A percentile compares a stretch with the other conserved stretches of the same genome.
These are phyloP conservation scores for Numida meleagris DNA, from an alignment of 2,113 vertebrate species.

Conservation along the genomic window DNA sequence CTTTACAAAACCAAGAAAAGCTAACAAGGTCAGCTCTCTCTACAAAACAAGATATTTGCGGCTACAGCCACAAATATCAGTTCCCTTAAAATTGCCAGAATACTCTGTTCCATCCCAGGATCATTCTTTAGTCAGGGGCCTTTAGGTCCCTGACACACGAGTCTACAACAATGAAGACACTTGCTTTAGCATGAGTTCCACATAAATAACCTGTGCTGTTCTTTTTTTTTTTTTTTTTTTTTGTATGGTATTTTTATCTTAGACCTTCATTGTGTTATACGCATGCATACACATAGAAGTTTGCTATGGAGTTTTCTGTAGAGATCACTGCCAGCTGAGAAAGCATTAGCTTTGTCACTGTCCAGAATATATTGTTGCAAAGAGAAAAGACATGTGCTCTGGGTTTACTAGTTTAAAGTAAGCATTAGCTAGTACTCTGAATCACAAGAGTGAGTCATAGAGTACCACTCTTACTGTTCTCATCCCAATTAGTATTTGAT, in stretches of 20 bases:
- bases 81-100: no score
- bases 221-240: neutral
- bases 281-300: accelerated
- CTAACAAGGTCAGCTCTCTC: no score
- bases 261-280: neutral
- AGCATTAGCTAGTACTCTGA: neutral
- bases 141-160: no score
- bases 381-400: neutral
- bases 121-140: no score
- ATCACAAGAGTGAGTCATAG: neutral
- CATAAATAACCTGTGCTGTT: neutral
- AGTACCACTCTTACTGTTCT: neutral
- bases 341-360: neutral
- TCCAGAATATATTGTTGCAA: neutral
- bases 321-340: neutral
- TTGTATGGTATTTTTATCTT: neutral
- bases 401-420: neutral
- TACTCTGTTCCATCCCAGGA: no score
- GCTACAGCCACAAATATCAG: no score
- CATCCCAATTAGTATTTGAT: neutral
- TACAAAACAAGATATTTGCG: no score
- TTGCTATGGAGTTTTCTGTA: neutral
- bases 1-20: no score
- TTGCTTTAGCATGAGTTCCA: neutral
- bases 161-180: neutral